phyloP scores from a whole-genome alignment of 2,888 invertebrate species.

The Eupelmus urozonus region DNA sequence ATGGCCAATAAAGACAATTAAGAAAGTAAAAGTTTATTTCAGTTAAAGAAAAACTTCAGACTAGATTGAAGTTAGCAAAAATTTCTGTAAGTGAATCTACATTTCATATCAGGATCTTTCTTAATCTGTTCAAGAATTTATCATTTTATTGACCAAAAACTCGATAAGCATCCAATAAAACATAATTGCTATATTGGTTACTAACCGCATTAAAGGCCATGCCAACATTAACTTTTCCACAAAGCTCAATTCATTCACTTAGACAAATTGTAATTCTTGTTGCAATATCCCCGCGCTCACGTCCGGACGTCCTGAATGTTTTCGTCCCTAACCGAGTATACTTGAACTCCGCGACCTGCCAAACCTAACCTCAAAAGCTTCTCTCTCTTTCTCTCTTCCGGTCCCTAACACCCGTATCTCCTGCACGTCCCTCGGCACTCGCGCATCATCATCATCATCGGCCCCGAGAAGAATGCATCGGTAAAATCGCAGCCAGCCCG shows the following conservation, averaged over 20 bases:
- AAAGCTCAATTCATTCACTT: no score
- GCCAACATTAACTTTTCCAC: no score
- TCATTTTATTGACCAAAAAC: no score
- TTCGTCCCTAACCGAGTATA: no score
- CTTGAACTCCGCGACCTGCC: no score
- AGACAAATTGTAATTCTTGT: no score
- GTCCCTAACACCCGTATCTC: constrained; percentile 15
- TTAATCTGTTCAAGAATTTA: no score
- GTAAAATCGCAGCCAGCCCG: background rate
- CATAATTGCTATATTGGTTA: no score
- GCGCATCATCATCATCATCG: constrained; percentile 7
- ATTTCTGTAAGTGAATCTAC: background rate
- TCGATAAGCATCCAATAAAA: no score
- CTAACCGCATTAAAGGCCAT: no score
- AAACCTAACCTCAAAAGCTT: background rate
- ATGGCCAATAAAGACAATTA: constrained; percentile 9
- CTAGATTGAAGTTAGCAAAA: background rate
- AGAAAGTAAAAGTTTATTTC: constrained; percentile 14
- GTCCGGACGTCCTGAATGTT: no score
- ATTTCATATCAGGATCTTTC: background rate
- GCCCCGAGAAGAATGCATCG: constrained; percentile 5
- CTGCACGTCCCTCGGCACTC: constrained; percentile 46
- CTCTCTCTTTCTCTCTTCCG: constrained; percentile 32
- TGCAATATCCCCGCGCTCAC: no score
- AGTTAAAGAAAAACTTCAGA: background rate